These are phyloP conservation scores for Charaxes varanes DNA, from an alignment of 1,140 invertebrate species.

Conservation along the genomic window DNA sequence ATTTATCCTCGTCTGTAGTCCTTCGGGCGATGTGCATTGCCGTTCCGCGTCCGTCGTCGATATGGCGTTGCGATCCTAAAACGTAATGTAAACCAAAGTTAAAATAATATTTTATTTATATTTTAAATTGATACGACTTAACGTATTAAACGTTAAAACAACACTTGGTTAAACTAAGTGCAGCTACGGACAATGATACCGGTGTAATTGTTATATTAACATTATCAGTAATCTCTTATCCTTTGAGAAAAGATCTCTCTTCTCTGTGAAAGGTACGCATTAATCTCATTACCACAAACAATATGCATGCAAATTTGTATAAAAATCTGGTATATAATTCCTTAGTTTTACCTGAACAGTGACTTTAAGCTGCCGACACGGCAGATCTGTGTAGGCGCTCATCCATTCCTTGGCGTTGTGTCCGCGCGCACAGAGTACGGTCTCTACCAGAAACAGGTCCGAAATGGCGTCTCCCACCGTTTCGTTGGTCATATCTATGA, in stretches of 20 bases:
- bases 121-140: no score
- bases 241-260: no score
- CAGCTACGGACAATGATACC: no score
- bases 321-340: constrained; percentile 3
- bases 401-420: constrained; percentile 90
- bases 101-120: no score
- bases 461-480: constrained; percentile 98
- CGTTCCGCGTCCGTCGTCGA: constrained; percentile 91
- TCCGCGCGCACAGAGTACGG: constrained; percentile 86
- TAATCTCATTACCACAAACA: no score
- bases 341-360: constrained; percentile 77
- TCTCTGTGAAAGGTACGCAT: no score
- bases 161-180: no score
- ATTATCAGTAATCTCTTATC: no score
- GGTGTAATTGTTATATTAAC: no score
- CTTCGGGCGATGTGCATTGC: constrained; percentile 83
- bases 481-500: constrained; percentile 94
- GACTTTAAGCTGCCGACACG: constrained; percentile 92
- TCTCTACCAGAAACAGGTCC: constrained; percentile 95
- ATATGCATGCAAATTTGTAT: no score
- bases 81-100: no score
- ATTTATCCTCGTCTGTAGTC: constrained; percentile 90
- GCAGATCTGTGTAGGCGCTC: constrained; percentile 87
- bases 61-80: constrained; percentile 87
- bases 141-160: no score